Evolutionary conservation across 2,888 invertebrate species (phyloP), one percentile per base, ranked within the genome.

Genomic region (Eugnorisma glareosa): DNA sequence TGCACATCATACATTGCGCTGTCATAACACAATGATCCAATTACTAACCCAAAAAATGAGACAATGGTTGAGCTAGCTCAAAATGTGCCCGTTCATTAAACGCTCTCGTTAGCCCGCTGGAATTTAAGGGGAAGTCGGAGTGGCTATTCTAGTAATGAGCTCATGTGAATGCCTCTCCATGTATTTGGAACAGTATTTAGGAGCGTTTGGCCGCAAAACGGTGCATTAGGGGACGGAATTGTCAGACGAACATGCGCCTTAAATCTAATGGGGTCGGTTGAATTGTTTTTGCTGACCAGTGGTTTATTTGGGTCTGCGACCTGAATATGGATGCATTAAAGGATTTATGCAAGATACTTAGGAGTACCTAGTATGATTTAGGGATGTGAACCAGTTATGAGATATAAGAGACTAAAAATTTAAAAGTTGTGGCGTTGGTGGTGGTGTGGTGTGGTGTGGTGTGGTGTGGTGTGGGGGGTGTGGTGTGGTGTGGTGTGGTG

Each of bases 141-240:
- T 72, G 66, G 43, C 57, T 73, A 73, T 69, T 40, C 18, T 13
- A 21, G 54, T 84, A 85, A 82, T 78, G 74, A 82, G 78, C 51
- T 54, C n/a, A 51, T 35, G 31, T 69, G 64, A 70, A 84, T 66
- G 61, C 75, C 61, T 43, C 57, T 43, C 28, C 71, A 57, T 73
- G 77, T 63, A 54, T 57, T 77, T 35, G 13, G 45, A 43, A 51
- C 43, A 67, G 63, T 48, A 71, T 82, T 75, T 84, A 63, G 43
- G 31, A 67, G 84, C 10, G 13, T 70, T 45, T 48, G 63, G 37
- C 7, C 63, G 37, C 59, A 70, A 57, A 77, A 66, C 31, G 28
- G 63, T 69, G 64, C 70, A 68, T 80, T 75, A 63, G 24, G 13
- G 4, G 8, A 24, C 11, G 1, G 5, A 40, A 63, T 37, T 51